Conservation (phyloP, 2,113 vertebrate species). For the Poecile atricapillus region DNA sequence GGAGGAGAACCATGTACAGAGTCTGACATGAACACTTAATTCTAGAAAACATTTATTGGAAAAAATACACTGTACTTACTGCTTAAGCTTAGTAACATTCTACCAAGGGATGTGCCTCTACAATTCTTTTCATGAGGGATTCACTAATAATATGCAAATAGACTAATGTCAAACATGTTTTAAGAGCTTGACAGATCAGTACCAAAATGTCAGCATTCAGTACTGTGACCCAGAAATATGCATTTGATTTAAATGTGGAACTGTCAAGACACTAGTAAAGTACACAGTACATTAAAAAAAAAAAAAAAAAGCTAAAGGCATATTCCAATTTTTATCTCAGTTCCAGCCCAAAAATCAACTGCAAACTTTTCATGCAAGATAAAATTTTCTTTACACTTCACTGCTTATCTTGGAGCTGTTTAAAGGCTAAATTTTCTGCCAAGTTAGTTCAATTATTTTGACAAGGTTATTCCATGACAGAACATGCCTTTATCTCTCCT, state of each 20-base stretch:
- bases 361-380: neutral
- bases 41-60: neutral
- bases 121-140: neutral
- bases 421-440: constrained; percentile 1
- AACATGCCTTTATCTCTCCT: neutral
- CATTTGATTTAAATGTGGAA: neutral
- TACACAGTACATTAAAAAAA: neutral
- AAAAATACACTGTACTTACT: neutral
- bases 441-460: constrained; percentile 15
- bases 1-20: neutral
- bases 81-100: neutral
- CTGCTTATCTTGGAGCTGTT: constrained; percentile 26
- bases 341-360: neutral
- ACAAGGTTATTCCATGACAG: neutral
- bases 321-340: neutral
- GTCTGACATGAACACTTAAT: neutral
- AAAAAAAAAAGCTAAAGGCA: neutral
- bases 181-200: neutral
- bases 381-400: neutral
- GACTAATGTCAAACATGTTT: neutral
- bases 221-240: neutral
- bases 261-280: neutral
- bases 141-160: neutral
- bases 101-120: neutral
- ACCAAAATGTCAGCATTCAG: neutral